These are phyloP conservation scores for Anthrax anthrax DNA, from an alignment of 2,888 invertebrate genomes.

Conservation along the genomic window DNA sequence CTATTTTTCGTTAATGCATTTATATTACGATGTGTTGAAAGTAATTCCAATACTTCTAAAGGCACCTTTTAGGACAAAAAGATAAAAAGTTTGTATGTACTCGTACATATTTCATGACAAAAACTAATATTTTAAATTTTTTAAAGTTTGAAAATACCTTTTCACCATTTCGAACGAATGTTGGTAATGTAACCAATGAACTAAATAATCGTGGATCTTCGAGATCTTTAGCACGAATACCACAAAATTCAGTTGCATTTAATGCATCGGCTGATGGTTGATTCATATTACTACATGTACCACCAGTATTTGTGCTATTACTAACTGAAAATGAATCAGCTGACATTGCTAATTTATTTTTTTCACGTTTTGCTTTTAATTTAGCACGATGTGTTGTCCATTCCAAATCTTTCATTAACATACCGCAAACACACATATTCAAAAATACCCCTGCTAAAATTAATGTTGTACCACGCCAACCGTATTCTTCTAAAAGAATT, in stretches of 20 bases:
- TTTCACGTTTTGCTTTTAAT: constrained; percentile 45
- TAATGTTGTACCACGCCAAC: constrained; percentile 72
- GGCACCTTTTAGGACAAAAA: constrained; percentile 35
- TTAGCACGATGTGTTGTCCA: constrained; percentile 45
- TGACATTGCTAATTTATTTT: constrained; percentile 47
- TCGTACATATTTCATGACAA: no score
- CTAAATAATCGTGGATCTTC: constrained; percentile 40
- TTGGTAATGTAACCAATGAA: constrained; percentile 74
- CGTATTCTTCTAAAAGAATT: constrained; percentile 57
- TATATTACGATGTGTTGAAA: constrained; percentile 53
- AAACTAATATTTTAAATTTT: not conserved
- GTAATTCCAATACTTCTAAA: constrained; percentile 56
- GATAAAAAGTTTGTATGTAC: no score
- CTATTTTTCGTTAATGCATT: constrained; percentile 62
- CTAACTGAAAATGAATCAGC: constrained; percentile 56
- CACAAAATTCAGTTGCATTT: not conserved
- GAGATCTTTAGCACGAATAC: constrained; percentile 12
- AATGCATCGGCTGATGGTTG: constrained; percentile 25
- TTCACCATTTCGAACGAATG: constrained; percentile 64
- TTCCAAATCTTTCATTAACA: constrained; percentile 54
- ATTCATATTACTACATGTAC: constrained; percentile 36
- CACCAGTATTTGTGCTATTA: constrained; percentile 50
- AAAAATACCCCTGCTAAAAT: constrained; percentile 67
- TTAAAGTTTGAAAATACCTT: no score
- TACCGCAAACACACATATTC: constrained; percentile 67